Percentiles rank a stretch among this genome's conserved stretches.
These are phyloP conservation scores for Polia nebulosa DNA, from an alignment of 2,888 invertebrate genomes.

Conservation along the genomic window DNA sequence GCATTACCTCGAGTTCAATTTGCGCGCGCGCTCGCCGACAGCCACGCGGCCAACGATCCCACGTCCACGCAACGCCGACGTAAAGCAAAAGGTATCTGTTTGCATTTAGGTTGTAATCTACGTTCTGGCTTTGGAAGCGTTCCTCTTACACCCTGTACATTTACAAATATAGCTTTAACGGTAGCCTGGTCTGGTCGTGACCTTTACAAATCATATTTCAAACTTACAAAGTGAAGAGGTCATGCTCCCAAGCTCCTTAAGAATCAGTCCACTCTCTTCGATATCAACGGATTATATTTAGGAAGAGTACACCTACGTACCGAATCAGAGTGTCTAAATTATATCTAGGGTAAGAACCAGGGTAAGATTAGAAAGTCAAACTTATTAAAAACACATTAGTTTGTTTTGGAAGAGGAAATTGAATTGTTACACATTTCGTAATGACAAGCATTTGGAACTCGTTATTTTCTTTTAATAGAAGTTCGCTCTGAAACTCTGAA, in stretches of 20 bases:
- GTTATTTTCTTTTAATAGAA: constrained; percentile 59
- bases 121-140: no score
- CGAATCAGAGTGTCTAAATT: background rate
- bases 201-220: background rate
- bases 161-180: background rate
- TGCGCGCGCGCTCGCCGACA: no score
- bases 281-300: constrained; percentile 9
- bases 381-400: constrained; percentile 36
- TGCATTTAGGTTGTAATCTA: no score
- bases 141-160: no score
- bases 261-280: background rate
- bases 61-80: no score
- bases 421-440: constrained; percentile 35
- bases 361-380: background rate
- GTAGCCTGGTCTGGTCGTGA: background rate
- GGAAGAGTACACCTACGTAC: background rate
- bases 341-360: no score
- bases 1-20: no score
- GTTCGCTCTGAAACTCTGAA: constrained; percentile 19
- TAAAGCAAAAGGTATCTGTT: no score
- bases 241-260: background rate
- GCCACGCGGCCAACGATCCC: no score
- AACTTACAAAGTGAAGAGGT: background rate
- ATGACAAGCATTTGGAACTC: constrained; percentile 47
- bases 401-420: constrained; percentile 23